Evolutionary conservation across 2,797 vertebrate species (phyloP).

Genomic region (Rhinatrema bivittatum): DNA sequence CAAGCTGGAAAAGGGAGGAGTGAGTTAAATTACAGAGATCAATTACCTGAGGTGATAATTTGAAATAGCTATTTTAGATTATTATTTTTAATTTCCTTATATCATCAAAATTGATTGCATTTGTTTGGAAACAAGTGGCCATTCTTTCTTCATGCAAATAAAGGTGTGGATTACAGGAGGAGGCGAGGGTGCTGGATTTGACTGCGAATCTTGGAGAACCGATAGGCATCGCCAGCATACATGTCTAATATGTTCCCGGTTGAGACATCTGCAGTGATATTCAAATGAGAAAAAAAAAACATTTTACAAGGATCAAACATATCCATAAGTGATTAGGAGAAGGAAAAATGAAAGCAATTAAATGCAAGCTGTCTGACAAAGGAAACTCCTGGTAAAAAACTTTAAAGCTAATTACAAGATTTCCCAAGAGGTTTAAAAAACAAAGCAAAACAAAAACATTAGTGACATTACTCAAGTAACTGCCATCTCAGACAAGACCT

Average conservation of each 20-base stretch:
- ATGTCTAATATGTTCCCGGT: constrained; percentile 2
- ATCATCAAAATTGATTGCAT: background rate
- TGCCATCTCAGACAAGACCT: background rate
- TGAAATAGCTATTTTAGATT: no score
- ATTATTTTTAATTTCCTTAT: no score
- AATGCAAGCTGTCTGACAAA: background rate
- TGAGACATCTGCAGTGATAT: background rate
- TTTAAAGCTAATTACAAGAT: accelerated
- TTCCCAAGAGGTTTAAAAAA: accelerated
- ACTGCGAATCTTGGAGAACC: background rate
- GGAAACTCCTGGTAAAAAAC: accelerated
- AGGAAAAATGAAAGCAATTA: background rate
- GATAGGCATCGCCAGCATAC: background rate
- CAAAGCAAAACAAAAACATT: no score
- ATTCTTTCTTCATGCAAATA: background rate
- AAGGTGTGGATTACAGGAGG: background rate
- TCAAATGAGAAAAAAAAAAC: constrained; percentile 1
- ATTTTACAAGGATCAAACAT: background rate
- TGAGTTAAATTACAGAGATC: no score
- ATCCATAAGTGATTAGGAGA: background rate
- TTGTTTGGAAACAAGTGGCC: background rate
- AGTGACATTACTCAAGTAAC: no score
- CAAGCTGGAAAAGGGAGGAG: no score
- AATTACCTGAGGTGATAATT: no score
- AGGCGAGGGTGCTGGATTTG: background rate